Base-by-base conservation (phyloP, 2,113 vertebrate species). In the Crotophaga sulcirostris region DNA sequence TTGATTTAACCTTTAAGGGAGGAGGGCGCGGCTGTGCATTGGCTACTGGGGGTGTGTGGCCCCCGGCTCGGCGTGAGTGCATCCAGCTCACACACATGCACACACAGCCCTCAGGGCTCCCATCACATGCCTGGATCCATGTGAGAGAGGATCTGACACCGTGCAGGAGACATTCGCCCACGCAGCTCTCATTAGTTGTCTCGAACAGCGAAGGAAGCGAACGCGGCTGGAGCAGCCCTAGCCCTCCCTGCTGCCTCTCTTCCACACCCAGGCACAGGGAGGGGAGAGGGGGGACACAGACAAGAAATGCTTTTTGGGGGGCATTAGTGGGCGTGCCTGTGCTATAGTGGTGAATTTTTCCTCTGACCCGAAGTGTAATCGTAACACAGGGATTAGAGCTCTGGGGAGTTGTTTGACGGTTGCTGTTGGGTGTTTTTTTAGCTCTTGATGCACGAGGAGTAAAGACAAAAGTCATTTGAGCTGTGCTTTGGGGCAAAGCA, bases 91-190 rank as follows among this genome's bases (percentile, higher is more conserved):
- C 59, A 3, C 25, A 6, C 13, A 3, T 16, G 14, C 67, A 36
- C 58, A 5, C 63, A 6, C 56, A 4, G n/a, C 33, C 38, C 36
- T 2, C 7, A 11, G 25, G 21, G 59, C 84, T 60, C 58, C 68
- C 63, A 4, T 72, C 84, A 42, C 95, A 84, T 13, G 93, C 52
- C 6, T 42, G 26, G 3, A 44, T 34, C 91, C 95, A 90, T 76
- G 95, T 81, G 84, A 81, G 89, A 38, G 38, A 5, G 45, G 74
- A 38, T 42, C 60, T 63, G 64, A 59, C 88, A 72, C 33, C 6
- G 90, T 52, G 90, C 93, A 84, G 86, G 96, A 97, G 96, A 96
- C 73, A 60, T 31, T 93, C 96, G 78, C 96, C 96, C 95, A 97
- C 96, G 83, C 96, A 90, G 26, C n/a, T 45, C 90, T 96, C 94